Base-by-base conservation (phyloP, 2,888 invertebrate genomes). In the Caenorhabditis macrosperma region DNA sequence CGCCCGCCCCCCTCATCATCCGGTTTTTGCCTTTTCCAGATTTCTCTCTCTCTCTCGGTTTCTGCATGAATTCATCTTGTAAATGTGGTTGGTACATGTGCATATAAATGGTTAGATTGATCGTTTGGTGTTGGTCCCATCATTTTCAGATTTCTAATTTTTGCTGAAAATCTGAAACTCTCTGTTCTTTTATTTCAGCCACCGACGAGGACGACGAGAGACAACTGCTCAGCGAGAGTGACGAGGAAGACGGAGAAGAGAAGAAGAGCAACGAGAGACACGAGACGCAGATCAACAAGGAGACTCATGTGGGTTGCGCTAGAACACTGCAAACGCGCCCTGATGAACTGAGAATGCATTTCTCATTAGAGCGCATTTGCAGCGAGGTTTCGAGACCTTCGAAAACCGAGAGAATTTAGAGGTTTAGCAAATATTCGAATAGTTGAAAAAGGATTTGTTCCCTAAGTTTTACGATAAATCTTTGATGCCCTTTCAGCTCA, bases 171-270 rank as follows among this genome's bases (percentile, higher is more conserved):
- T 38, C 15, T 5, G 38, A 12, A 9, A 38, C 3, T 38, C 15
- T 38, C 28, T 12, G 52, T 28, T 28, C n/a, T 12, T 2, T 26
- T 7, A n/a, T 52, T 52, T 54, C 60, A 69, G 72, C 63, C 10
- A 35, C 15, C 10, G 44, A 41, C 15, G 72, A 72, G 24, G 71
- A 69, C 15, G 69, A 72, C 22, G 72, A 72, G 24, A 44, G 38
- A 28, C 44, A 57, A 41, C 20, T 72, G 38, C 44, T 72, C 26
- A 72, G 72, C 28, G 72, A 72, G 4, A 63, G 48, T n/a, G 63
- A 63, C 6, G 64, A 57, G 33, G 72, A 63, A n/a, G 63, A 72
- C 1, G 57, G 44, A 30, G 44, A n/a, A n/a, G n/a, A 22, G 4
- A 26, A 26, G 5, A 48, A 35, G n/a, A 10, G 7, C 9, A 15